Conservation (phyloP, 2,113 vertebrate species). For the Ammodytes dubius region DNA sequence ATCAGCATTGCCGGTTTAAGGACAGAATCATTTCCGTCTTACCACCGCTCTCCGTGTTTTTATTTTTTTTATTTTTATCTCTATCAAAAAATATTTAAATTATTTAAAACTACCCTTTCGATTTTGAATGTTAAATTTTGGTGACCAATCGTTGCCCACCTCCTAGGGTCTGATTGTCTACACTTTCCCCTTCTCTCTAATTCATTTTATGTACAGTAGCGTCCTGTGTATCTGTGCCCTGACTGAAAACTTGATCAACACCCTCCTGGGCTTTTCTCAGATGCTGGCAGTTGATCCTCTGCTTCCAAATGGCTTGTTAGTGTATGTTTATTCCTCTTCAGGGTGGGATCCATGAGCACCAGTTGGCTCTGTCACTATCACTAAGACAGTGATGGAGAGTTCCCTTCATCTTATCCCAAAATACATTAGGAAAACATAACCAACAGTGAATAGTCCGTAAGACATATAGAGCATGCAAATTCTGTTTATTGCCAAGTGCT, state of each 20-base stretch:
- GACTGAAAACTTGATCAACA: slow-evolving; percentile 19
- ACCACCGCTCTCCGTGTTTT: no score
- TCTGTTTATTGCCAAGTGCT: slow-evolving; percentile 55
- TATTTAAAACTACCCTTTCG: neutral
- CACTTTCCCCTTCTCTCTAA: neutral
- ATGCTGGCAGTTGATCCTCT: slow-evolving; percentile 20
- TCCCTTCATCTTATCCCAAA: slow-evolving; percentile 49
- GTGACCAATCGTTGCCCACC: neutral
- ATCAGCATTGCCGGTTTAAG: no score
- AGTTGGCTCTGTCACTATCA: slow-evolving; percentile 56
- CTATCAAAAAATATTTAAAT: no score
- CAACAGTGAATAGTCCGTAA: slow-evolving; percentile 34
- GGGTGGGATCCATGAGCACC: slow-evolving; percentile 55
- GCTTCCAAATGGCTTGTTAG: slow-evolving; percentile 42
- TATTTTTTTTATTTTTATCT: no score
- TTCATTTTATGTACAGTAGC: neutral
- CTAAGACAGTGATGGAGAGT: slow-evolving; percentile 59
- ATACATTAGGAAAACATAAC: slow-evolving; percentile 51
- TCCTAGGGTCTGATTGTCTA: neutral
- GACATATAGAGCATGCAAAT: slow-evolving; percentile 49
- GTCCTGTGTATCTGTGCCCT: neutral
- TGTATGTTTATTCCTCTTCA: slow-evolving; percentile 42
- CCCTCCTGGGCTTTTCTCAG: slow-evolving; percentile 18
- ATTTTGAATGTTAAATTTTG: neutral
- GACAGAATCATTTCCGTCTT: no score